Evolutionary conservation across 1,140 invertebrate species (phyloP).

Genomic region (Megalonaias nervosa): DNA sequence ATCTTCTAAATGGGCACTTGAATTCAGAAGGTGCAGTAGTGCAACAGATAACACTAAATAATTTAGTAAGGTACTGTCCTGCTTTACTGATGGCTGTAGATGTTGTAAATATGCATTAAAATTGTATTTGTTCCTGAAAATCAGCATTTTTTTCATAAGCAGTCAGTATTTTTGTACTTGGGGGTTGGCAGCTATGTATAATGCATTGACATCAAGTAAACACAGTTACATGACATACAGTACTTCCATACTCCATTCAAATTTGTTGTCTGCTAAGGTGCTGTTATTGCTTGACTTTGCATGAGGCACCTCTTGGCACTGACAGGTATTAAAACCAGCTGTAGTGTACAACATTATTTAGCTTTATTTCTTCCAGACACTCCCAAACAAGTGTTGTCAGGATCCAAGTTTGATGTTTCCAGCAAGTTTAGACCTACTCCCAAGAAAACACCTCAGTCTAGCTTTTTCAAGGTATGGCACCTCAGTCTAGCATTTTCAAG

Average conservation of each 20-base stretch:
- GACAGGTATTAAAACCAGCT: slow-evolving; percentile 10
- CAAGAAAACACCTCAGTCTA: slow-evolving; percentile 33
- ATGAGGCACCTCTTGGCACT: slow-evolving; percentile 1
- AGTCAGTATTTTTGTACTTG: too few relatives aligned
- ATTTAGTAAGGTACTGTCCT: too few relatives aligned
- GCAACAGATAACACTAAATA: too few relatives aligned
- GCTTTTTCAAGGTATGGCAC: background rate
- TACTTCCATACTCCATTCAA: background rate
- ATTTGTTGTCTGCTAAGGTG: background rate
- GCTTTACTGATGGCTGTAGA: too few relatives aligned
- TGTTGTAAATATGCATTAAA: too few relatives aligned
- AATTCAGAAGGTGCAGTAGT: too few relatives aligned
- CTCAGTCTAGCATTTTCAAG: slow-evolving; percentile 4
- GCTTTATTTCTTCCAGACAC: slow-evolving; percentile 46
- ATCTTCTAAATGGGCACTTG: too few relatives aligned
- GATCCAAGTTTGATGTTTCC: slow-evolving; percentile 56
- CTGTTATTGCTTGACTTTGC: background rate
- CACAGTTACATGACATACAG: background rate
- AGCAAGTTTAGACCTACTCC: slow-evolving; percentile 44
- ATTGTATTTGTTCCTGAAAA: too few relatives aligned
- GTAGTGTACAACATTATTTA: slow-evolving; percentile 38
- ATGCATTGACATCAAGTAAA: too few relatives aligned
- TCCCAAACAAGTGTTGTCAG: slow-evolving; percentile 43
- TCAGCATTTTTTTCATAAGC: too few relatives aligned
- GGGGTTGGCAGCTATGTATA: too few relatives aligned